phyloP scores from a whole-genome alignment of 2,797 vertebrate genomes.

The Otolemur crassicaudatus region DNA sequence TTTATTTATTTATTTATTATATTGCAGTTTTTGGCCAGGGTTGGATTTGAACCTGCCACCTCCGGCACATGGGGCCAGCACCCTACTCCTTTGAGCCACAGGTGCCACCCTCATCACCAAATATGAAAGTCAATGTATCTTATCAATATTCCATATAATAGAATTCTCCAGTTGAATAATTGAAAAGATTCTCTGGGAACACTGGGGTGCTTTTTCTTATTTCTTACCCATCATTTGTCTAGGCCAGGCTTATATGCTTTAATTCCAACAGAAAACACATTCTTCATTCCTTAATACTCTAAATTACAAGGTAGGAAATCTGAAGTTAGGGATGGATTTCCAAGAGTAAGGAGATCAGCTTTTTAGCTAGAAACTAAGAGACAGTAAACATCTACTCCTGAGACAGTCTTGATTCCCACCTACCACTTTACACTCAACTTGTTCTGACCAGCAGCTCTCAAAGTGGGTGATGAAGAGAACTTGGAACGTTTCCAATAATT shows the following conservation, averaged over 20 bases:
- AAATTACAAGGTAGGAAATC: background rate
- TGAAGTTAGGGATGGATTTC: constrained; percentile 4
- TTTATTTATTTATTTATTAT: too few species aligned
- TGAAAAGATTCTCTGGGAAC: background rate
- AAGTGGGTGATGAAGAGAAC: background rate
- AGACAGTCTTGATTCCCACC: background rate
- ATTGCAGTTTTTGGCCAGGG: too few species aligned
- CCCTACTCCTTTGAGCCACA: too few species aligned
- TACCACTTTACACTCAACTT: background rate
- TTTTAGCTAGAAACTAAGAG: background rate
- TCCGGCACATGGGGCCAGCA: too few species aligned
- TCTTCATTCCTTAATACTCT: background rate
- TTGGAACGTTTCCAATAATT: background rate
- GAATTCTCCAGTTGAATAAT: background rate
- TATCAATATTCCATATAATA: background rate
- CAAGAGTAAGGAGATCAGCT: background rate
- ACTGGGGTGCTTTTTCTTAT: background rate
- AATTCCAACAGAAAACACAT: background rate
- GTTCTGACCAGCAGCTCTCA: background rate
- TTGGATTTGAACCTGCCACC: too few species aligned
- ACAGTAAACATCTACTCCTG: background rate
- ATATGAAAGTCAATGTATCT: background rate
- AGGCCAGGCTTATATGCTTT: background rate
- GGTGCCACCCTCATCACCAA: background rate
- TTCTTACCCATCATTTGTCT: background rate